phyloP scores from a whole-genome alignment of 2,888 invertebrate species.

The Pantelozetes paolii region DNA sequence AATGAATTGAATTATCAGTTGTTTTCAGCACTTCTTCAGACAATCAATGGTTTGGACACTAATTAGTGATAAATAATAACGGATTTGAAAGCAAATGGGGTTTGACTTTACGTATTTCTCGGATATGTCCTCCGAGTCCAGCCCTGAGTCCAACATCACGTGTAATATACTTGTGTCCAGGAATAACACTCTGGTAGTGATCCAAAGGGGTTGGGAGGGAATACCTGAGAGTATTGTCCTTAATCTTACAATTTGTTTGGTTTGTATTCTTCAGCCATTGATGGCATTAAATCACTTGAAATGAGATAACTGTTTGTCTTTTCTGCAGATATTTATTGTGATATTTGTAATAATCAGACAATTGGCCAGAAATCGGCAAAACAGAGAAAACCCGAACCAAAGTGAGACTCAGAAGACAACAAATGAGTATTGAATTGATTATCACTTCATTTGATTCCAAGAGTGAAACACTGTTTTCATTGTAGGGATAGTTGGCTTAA shows the following conservation, averaged over 20 bases:
- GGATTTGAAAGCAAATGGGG: too few relatives aligned
- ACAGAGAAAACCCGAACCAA: background rate
- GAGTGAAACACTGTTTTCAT: too few relatives aligned
- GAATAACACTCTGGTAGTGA: conserved; percentile 34
- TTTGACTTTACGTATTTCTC: too few relatives aligned
- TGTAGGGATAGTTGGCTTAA: conserved; percentile 43
- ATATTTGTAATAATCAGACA: conserved; percentile 36
- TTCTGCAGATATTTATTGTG: conserved; percentile 39
- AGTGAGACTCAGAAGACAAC: too few relatives aligned
- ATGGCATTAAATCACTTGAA: conserved; percentile 1
- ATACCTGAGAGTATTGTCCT: conserved; percentile 42
- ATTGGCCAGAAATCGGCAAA: conserved; percentile 37
- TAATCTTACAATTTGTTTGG: conserved; percentile 42
- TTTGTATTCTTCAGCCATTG: conserved; percentile 17
- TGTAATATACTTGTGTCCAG: conserved; percentile 36
- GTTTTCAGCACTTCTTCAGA: too few relatives aligned
- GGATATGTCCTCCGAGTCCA: background rate
- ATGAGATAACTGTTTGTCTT: background rate
- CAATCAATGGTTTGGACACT: background rate
- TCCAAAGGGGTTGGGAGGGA: conserved; percentile 44
- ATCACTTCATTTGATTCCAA: background rate
- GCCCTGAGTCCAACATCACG: conserved; percentile 25
- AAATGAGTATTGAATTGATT: background rate
- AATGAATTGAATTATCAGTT: background rate
- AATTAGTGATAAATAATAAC: too few relatives aligned